Base-by-base conservation (phyloP, 2,113 vertebrate species). In the Numida meleagris region DNA sequence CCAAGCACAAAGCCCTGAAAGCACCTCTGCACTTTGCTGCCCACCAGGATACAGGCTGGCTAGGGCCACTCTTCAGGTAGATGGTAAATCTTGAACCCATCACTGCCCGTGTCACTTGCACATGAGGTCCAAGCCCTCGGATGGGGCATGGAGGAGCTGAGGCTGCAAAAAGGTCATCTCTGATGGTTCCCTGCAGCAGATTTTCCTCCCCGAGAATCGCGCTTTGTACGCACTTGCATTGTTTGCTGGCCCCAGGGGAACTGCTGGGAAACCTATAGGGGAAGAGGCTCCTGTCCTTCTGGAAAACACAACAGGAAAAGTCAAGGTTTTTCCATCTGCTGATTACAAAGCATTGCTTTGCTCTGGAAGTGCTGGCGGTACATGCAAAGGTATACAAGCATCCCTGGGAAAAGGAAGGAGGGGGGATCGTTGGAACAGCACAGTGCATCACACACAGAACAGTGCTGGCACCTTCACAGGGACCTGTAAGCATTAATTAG, bases 231-330 rank as follows among this genome's bases (percentile, higher is more conserved):
- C 0, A 4, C 18, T 51, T 3, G 18, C 24, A 62, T 62, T 70
- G 67, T 82, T 21, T 10, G 1, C 7, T 3, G 3, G 66, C 55
- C 40, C 33, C 36, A 2, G 6, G 55, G 63, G 58, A 46, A 21
- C 43, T 40, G 72, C 65, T 80, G 82, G 90, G 88, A 88, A 93
- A 63, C 27, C 70, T 67, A 0, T 1, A 62, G 62, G 0, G 4
- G 33, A 3, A 75, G 51, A 83, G 19, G 53, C 38, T 92, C 89
- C 63, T 29, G 24, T 63, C 55, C 78, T 71, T 48, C 43, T 58
- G 72, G 43, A 82, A 71, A 91, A 82, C 66, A 23, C 75, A 20
- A 68, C 88, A 78, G 91, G 90, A 85, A 90, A 74, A 66, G 50
- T 36, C 57, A 82, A 82, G 88, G 65, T 29, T 67, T 72, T 43